Base-by-base conservation (phyloP, 2,797 vertebrate species). In the Pipistrellus kuhlii region DNA sequence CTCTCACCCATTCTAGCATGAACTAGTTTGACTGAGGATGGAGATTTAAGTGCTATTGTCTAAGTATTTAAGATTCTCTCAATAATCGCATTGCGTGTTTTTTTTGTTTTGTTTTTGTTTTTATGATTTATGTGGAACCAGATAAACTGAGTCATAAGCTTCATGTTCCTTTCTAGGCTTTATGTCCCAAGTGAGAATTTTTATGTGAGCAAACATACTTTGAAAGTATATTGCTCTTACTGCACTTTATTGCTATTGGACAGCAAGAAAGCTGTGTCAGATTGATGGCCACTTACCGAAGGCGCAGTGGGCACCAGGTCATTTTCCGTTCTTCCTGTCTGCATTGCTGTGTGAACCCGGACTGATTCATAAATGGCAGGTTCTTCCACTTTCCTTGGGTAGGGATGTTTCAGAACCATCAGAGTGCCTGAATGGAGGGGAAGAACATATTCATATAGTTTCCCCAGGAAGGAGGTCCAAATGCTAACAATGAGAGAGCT, bases 301-400 rank as follows among this genome's bases (percentile, higher is more conserved):
- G 99, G 99, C 9, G 99, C 99, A 0, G 97, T 98, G 1, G 99
- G 98, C 59, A 99, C 98, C 3, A 99, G 98, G 88, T 99, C 99
- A 0, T 94, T 98, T 91, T 99, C 99, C 0, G 99, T 99, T 76
- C 98, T 99, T 51, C 99, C 99, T 0, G 99, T 98, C 97, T 99
- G 99, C 98, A 99, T 99, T 0, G 99, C 99, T 0, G 99, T 99
- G 98, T 99, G 99, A 85, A 99, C 99, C 30, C 99, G 98, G 41
- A 99, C 99, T 0, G 99, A 99, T 94, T 99, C 99, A 6, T 99
- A 99, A 97, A 99, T 99, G 93, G 99, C 99, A 0, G 99, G 99
- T 81, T 99, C 99, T 95, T 99, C 99, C 80, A 99, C 99, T 6
- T 96, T 87, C 83, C 98, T 98, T 0, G 99, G 99, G 93, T 99